These are phyloP conservation scores for Taeniopygia guttata DNA, from an alignment of 2,797 vertebrate species.

Conservation along the genomic window DNA sequence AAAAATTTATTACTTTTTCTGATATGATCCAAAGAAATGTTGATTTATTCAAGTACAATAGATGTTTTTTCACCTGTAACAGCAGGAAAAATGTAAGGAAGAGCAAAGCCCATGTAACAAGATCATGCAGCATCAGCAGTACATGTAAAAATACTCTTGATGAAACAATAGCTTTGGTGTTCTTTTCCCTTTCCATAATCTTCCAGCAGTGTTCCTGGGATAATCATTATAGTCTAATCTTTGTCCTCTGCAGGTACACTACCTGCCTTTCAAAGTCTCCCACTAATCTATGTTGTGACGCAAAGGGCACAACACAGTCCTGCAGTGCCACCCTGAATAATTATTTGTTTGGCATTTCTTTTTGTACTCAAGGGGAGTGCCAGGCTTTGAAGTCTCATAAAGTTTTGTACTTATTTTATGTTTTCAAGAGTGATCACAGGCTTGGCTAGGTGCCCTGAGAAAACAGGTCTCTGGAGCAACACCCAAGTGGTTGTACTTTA, in stretches of 20 bases:
- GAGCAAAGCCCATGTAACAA: neutral
- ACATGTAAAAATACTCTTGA: neutral
- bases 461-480: neutral
- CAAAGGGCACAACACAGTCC: neutral
- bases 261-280: neutral
- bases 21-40: neutral
- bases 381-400: neutral
- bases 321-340: slow-evolving; percentile 1
- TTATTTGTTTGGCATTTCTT: neutral
- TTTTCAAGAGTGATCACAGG: neutral
- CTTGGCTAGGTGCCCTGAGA: neutral
- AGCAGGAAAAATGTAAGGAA: neutral
- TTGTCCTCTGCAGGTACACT: neutral
- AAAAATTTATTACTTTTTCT: neutral
- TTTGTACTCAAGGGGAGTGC: neutral
- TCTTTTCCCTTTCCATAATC: neutral
- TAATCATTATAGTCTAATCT: neutral
- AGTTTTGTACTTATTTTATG: neutral
- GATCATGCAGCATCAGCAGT: neutral
- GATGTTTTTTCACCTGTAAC: neutral
- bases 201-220: neutral
- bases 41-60: neutral
- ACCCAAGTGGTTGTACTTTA: slow-evolving; percentile 12
- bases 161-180: neutral
- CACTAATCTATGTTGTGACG: neutral